phyloP scores from a whole-genome alignment of 2,888 invertebrate species.

The Crioceris asparagi region DNA sequence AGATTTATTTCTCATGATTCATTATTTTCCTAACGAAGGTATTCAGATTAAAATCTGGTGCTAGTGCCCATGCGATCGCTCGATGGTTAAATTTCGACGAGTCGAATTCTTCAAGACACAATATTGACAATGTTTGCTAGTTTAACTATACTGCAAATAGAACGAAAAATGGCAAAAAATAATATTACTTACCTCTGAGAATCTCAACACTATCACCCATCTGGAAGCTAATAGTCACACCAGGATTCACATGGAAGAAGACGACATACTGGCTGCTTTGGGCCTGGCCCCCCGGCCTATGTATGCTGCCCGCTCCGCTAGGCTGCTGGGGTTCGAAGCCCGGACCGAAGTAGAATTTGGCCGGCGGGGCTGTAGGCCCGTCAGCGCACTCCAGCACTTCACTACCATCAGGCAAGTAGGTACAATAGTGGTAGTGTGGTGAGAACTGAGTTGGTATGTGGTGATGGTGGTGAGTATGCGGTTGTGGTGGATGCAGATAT shows the following conservation, averaged over 20 bases:
- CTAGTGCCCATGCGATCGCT: too few species aligned
- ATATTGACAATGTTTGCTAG: too few species aligned
- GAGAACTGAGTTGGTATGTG: constrained; percentile 39
- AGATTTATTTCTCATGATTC: too few species aligned
- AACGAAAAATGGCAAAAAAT: not conserved
- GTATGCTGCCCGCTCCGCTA: constrained; percentile 20
- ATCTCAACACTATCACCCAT: constrained; percentile 65
- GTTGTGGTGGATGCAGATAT: too few species aligned
- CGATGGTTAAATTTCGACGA: too few species aligned
- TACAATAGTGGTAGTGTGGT: constrained; percentile 37
- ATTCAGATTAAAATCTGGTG: too few species aligned
- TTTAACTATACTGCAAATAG: not conserved
- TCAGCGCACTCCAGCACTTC: constrained; percentile 27
- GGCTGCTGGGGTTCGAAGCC: constrained; percentile 46
- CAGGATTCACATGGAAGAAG: constrained; percentile 63
- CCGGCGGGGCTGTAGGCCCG: constrained; percentile 40
- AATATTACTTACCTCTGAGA: constrained; percentile 55
- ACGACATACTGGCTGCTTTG: constrained; percentile 50
- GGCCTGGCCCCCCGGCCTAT: constrained; percentile 27
- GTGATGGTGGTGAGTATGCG: constrained; percentile 43
- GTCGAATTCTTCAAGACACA: too few species aligned
- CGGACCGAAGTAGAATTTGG: constrained; percentile 49
- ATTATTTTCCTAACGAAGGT: too few species aligned
- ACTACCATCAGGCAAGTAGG: constrained; percentile 44
- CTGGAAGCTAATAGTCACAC: constrained; percentile 65